Evolutionary conservation across 2,797 vertebrate genomes (phyloP), one percentile per base, ranked within the genome.

Genomic region (Sebastiscus tertius): DNA sequence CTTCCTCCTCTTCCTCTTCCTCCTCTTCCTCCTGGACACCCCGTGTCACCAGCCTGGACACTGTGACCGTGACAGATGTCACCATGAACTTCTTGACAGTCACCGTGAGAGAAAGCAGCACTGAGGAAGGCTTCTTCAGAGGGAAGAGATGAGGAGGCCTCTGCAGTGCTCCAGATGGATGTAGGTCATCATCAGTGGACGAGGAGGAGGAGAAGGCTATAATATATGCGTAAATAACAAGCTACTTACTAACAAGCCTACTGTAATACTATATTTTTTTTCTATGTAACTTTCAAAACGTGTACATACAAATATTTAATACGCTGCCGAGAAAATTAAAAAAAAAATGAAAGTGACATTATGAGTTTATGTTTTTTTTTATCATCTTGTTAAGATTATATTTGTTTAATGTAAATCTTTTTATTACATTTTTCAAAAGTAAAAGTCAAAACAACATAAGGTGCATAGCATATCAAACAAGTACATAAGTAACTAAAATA

Each of bases 41-140:
- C 2, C 94, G 95, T 5, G 92, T 97, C 82, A 93, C 93, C 88
- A 97, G 96, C 91, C 89, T 98, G 96, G 97, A 99, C 95, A 96
- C 97, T 70, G 97, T 99, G 92, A 96, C 97, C 55, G 98, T 99
- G 87, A 99, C 98, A 0, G 98, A 99, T 1, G 96, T 99, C 92
- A 99, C 98, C 66, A 97, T 97, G 93, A 99, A 99, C 95, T 97
- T 98, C 91, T 87, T 99, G 95, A 99, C 98, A 56, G 98, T 99
- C 76, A 99, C 98, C 46, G 97, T 99, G 87, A 97, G 97, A 93
- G 98, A 99, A 92, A 99, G 97, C 95, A 97, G 96, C 94, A 98
- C 98, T 77, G 97, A 98, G 93, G 96, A 98, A 97, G 98, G 98
- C 49, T 99, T 99, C 92, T 99, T 99, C 94, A 97, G 96, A 85